Evolutionary conservation across 2,113 vertebrate species (phyloP), one percentile per base, ranked within the genome.

Genomic region (Progne subis): DNA sequence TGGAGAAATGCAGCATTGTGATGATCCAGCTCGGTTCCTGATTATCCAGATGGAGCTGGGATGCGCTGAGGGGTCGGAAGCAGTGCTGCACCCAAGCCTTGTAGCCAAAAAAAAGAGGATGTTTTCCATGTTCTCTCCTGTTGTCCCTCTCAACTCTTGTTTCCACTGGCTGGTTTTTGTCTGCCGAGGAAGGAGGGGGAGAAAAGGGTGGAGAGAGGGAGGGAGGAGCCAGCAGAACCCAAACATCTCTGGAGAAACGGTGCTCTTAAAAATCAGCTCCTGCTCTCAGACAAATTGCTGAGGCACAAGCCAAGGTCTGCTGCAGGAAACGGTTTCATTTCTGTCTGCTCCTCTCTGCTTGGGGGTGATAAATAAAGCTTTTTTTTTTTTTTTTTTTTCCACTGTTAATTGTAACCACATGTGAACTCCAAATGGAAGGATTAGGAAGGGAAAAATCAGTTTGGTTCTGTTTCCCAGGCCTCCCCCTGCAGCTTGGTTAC

Each of bases 321-420:
- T 77, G 68, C 55, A 83, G 70, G 68, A 77, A 86, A 50, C 43
- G 0, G 2, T 61, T 67, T 88, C 6, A 18, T 86, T 93, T 87
- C 88, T 92, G 63, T 80, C 94, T 80, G 74, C 56, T 87, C 32
- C 89, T 64, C 57, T 90, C 57, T 76, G n/a, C 41, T 65, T 31
- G 13, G 65, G 94, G 77, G 88, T 88, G 92, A 96, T 84, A 95
- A 95, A 94, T 90, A 65, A 43, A 74, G 80, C 32, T 88, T 89
- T 92, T 86, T 37, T 32, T 26, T 46, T 37, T 37, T 63, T 31
- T 13, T 32, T 31, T 31, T 49, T 34, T 3, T 16, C 43, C 59
- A 13, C 47, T 26, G 53, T 39, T 96, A 97, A 97, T 95, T 83
- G 77, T 86, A 95, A 93, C 86, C 94, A 93, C 59, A 63, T 93